These are phyloP conservation scores for Toxotes lorentzi DNA, from an alignment of 2,797 vertebrate genomes.

Conservation along the genomic window DNA sequence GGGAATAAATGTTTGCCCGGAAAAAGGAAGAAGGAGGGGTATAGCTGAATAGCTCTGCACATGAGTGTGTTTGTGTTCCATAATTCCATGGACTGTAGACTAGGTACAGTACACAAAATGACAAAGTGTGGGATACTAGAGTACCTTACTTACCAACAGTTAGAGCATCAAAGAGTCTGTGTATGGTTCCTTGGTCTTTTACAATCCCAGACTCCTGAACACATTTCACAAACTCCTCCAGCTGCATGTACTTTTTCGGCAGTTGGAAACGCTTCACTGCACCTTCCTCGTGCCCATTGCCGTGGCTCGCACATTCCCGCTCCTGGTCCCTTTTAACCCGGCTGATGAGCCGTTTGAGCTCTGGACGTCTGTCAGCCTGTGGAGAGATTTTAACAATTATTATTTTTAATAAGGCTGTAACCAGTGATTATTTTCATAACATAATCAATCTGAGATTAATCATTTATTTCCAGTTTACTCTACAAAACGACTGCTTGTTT, in stretches of 20 bases:
- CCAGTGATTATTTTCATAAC: background rate
- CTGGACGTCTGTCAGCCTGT: constrained; percentile 85
- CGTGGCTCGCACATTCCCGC: constrained; percentile 73
- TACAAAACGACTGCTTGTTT: too few species aligned
- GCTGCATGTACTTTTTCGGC: constrained; percentile 92
- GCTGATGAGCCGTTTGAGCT: constrained; percentile 91
- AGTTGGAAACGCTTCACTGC: constrained; percentile 92
- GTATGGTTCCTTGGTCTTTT: constrained; percentile 89
- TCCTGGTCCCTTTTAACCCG: constrained; percentile 89
- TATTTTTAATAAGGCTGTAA: background rate
- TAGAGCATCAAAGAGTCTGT: constrained; percentile 92
- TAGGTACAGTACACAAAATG: background rate
- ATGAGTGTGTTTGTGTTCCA: constrained; percentile 7
- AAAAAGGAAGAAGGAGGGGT: constrained; percentile 25
- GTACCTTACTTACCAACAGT: constrained; percentile 88
- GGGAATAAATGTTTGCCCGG: constrained; percentile 59
- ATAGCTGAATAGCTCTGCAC: background rate
- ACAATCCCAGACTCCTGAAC: constrained; percentile 97
- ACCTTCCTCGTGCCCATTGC: constrained; percentile 72
- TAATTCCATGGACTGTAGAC: background rate
- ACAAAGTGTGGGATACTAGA: background rate
- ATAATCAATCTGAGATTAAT: too few species aligned
- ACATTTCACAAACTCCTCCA: constrained; percentile 92
- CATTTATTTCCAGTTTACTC: too few species aligned
- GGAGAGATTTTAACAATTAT: background rate